Conservation (phyloP, 1,140 invertebrate species). For the Ruditapes philippinarum region DNA sequence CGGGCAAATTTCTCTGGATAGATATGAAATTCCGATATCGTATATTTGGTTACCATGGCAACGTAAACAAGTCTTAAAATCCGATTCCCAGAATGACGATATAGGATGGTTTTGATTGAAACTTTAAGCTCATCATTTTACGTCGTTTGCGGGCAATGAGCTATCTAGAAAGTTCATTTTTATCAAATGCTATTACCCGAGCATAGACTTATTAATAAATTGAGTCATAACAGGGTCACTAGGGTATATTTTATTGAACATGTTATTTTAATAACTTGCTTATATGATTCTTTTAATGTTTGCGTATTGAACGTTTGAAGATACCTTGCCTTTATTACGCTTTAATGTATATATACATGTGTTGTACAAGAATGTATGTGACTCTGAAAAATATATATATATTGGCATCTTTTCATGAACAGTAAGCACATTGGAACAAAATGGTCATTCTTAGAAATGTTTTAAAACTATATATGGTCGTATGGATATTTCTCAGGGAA, state of each 20-base stretch:
- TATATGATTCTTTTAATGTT: too few species aligned
- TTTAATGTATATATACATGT: too few species aligned
- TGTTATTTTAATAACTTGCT: not conserved
- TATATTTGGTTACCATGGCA: conserved; percentile 63
- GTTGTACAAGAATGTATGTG: too few species aligned
- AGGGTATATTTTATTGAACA: not conserved
- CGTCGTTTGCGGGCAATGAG: conserved; percentile 8
- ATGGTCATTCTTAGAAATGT: too few species aligned
- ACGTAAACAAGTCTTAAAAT: conserved; percentile 69
- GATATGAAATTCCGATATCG: conserved; percentile 66
- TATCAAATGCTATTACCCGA: conserved; percentile 1
- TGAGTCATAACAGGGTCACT: not conserved
- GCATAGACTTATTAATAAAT: not conserved
- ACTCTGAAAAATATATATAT: too few species aligned
- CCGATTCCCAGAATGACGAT: conserved; percentile 55
- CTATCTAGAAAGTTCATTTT: conserved; percentile 14
- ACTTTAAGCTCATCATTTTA: conserved; percentile 55
- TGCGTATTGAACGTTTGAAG: too few species aligned
- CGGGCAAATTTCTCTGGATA: conserved; percentile 20
- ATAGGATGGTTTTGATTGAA: conserved; percentile 55
- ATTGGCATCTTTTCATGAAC: too few species aligned
- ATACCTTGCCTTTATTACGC: too few species aligned
- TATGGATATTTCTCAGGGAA: not conserved
- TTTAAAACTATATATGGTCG: too few species aligned
- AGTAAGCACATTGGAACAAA: too few species aligned